Base-by-base conservation (phyloP, 1,140 invertebrate species). In the Sitophilus oryzae region DNA sequence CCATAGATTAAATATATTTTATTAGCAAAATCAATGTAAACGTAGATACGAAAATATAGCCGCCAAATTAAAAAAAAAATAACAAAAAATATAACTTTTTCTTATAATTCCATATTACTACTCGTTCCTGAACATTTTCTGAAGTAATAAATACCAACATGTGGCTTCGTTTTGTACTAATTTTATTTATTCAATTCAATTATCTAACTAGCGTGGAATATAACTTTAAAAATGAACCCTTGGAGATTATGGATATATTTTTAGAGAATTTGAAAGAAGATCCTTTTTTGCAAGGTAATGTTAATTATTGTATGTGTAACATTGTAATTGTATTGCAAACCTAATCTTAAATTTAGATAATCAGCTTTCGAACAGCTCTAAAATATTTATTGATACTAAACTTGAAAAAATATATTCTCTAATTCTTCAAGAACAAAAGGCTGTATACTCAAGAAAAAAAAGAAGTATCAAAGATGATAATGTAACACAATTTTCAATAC, bases 211-310 rank as follows among this genome's bases (percentile, higher is more conserved):
- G n/a, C n/a, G n/a, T n/a, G n/a, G n/a, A n/a, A n/a, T n/a, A n/a
- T n/a, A n/a, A n/a, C n/a, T n/a, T 23, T 19, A n/a, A 37, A 47
- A 41, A 55, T 55, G 46, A 55, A 20, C 10, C 23, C 25, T 15
- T 11, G 30, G 45, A 36, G 10, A 36, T 55, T 18, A 35, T 25
- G 22, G 16, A 55, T 9, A 20, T 41, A 19, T 37, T 52, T 23
- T 20, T 65, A n/a, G 58, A 61, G 19, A 63, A 65, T 51, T 58
- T 68, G 18, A 50, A 64, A 56, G 56, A 36, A 9, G 47, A 68
- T 55, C 62, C 65, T 11, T 22, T 47, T 15, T 41, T 66, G 45
- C 18, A 42, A 51, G 57, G 62, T 66, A 56, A 47, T n/a, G 34
- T 11, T 10, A 3, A 41, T 30, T n/a, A 4, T 40, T n/a, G 36